Evolutionary conservation across 2,888 invertebrate species (phyloP), one percentile per base, ranked within the genome.

Genomic region (Itoplectis maculator): DNA sequence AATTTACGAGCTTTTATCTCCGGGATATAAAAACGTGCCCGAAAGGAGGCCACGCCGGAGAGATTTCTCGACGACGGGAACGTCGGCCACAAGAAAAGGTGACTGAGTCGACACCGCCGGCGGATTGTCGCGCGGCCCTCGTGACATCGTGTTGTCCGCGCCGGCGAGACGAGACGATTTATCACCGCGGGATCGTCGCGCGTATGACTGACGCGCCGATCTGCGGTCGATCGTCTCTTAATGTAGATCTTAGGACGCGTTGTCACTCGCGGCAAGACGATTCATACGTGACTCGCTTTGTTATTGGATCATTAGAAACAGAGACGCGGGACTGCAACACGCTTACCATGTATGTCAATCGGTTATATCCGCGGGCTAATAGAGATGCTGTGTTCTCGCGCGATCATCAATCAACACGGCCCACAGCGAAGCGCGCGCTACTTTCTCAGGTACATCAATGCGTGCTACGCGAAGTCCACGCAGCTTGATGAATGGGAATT

Each of bases 231-330:
- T 51, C 65, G 40, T 49, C 51, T 72, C 29, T 7, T 15, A 23
- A 51, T 66, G 61, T 68, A 45, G 59, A 56, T 20, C 63, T 20
- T 11, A 54, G 29, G 54, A 69, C 40, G n/a, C n/a, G 68, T 63
- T 29, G 68, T 69, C 61, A 42, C 37, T 76, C 35, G n/a, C n/a
- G 23, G 47, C 63, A 59, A 74, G 73, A 68, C 23, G 61, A 13
- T 20, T 9, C 42, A 66, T 66, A 82, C 79, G 75, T 75, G 82
- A 37, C 75, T 72, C 51, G 69, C 59, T 75, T 75, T 13, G 13
- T 37, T 18, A 59, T 66, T 49, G 15, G 35, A 51, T 54, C 69
- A 78, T 82, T 56, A 20, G 54, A 78, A 69, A 20, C 56, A 49
- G 69, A 69, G 47, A 63, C 63, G 49, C 54, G 61, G 68, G n/a